phyloP scores from a whole-genome alignment of 2,113 vertebrate species.

The Lathamus discolor region DNA sequence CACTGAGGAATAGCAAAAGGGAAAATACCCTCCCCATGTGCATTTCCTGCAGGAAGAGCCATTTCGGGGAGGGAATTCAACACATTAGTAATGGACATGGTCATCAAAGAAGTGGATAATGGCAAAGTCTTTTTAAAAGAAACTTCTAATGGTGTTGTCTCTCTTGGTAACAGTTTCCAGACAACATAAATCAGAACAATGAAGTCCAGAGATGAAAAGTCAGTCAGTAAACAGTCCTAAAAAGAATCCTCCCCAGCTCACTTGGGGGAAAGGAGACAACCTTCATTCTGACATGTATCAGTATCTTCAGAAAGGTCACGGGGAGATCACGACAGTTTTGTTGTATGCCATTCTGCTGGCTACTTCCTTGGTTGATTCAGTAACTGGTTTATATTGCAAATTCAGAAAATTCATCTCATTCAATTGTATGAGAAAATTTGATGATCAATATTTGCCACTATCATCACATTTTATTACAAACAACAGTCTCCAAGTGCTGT shows the following conservation, averaged over 20 bases:
- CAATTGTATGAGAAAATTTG: neutral
- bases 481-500: neutral
- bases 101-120: neutral
- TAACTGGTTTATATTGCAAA: neutral
- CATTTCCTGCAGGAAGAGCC: neutral
- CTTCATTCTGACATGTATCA: neutral
- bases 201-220: neutral
- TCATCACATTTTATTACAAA: neutral
- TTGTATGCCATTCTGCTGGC: neutral
- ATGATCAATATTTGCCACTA: neutral
- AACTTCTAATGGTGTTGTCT: neutral
- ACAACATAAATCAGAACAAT: neutral
- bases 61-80: neutral
- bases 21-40: neutral
- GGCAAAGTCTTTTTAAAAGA: neutral
- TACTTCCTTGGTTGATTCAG: neutral
- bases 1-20: neutral
- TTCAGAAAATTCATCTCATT: neutral
- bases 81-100: neutral
- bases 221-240: neutral
- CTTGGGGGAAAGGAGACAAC: neutral
- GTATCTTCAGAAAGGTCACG: neutral
- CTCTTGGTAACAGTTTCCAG: constrained; percentile 16
- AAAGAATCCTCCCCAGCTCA: neutral
- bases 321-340: neutral